phyloP scores from a whole-genome alignment of 2,888 invertebrate species.

The Andricus quercusramuli region DNA sequence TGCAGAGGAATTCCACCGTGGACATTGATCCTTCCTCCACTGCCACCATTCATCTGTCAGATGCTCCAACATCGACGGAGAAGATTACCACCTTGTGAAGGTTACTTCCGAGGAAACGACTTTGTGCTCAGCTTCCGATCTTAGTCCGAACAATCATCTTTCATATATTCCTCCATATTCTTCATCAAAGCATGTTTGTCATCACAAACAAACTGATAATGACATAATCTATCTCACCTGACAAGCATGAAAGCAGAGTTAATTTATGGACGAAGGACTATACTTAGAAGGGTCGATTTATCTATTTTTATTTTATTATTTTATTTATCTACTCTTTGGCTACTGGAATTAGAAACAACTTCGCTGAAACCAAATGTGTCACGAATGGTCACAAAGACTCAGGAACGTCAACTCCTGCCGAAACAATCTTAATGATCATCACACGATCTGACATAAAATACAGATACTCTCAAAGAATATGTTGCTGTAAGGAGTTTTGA shows the following conservation, averaged over 20 bases:
- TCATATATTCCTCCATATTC: background rate
- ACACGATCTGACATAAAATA: background rate
- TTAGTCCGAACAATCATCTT: background rate
- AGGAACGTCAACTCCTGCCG: background rate
- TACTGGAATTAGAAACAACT: background rate
- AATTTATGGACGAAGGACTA: background rate
- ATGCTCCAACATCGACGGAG: constrained; percentile 2
- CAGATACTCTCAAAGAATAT: background rate
- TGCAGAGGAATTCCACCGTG: constrained; percentile 59
- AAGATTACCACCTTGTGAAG: constrained; percentile 34
- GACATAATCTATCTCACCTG: background rate
- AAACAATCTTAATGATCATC: background rate
- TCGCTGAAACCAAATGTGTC: background rate
- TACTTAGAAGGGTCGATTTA: background rate
- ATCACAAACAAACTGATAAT: background rate
- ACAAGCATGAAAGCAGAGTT: background rate
- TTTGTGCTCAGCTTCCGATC: constrained; percentile 7
- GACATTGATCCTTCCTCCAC: constrained; percentile 57
- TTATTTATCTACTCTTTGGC: too few relatives aligned
- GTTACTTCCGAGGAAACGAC: constrained; percentile 39
- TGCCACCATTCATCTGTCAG: constrained; percentile 37
- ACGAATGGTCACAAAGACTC: background rate
- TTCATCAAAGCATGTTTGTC: background rate
- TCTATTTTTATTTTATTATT: too few relatives aligned
- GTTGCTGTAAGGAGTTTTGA: background rate